A percentile compares a stretch with the other conserved stretches of the same genome.
phyloP scores from a whole-genome alignment of 1,140 invertebrate species.

The Macrocentrus cingulum region DNA sequence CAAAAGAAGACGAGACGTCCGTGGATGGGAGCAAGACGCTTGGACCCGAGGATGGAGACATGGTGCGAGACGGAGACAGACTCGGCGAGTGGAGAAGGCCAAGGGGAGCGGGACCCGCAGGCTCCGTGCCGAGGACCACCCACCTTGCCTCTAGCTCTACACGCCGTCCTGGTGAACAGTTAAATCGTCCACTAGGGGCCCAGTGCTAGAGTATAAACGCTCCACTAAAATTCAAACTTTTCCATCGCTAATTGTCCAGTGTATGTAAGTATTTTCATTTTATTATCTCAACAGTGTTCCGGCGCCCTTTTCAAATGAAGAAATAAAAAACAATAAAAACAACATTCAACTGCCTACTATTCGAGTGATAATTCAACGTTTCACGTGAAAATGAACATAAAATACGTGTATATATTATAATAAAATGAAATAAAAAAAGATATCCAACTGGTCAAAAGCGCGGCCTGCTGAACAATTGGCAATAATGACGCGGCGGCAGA shows the following conservation, averaged over 20 bases:
- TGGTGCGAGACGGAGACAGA: constrained; percentile 13
- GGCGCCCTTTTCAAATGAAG: too few species aligned
- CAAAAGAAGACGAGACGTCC: constrained; percentile 30
- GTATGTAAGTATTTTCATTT: too few species aligned
- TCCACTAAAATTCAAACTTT: constrained; percentile 2
- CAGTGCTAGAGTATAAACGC: not conserved
- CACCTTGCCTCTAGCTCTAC: constrained; percentile 28
- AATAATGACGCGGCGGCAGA: constrained; percentile 20
- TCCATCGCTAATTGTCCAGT: not conserved
- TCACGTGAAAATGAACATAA: too few species aligned
- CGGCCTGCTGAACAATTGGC: constrained; percentile 9
- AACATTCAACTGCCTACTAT: too few species aligned
- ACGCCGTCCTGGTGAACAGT: constrained; percentile 12
- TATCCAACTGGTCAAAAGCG: not conserved
- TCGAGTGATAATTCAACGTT: too few species aligned
- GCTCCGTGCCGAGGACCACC: constrained; percentile 33
- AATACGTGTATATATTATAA: not conserved
- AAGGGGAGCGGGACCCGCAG: constrained; percentile 33
- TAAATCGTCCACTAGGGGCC: constrained; percentile 2
- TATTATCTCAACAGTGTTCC: too few species aligned
- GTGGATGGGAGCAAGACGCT: constrained; percentile 19
- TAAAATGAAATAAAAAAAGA: constrained; percentile 1
- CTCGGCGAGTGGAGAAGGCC: constrained; percentile 6
- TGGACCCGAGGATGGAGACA: not conserved
- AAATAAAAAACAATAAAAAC: too few species aligned